Evolutionary conservation across 2,797 vertebrate genomes (phyloP).

Genomic region (Aotus griseimembra): DNA sequence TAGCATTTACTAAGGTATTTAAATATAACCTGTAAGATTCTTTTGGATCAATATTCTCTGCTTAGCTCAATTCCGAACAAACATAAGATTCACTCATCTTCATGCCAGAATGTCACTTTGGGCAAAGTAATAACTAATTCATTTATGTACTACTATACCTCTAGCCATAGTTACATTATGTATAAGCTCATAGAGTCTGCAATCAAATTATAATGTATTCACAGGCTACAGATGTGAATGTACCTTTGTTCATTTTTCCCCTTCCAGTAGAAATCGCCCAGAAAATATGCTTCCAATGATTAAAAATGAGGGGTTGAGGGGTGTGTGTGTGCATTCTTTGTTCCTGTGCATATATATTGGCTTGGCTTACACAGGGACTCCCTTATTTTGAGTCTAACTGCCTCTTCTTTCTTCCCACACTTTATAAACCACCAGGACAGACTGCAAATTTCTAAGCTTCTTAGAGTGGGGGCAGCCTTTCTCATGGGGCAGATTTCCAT

Average conservation of each 20-base stretch:
- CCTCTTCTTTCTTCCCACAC: not conserved
- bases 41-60: constrained; percentile 35
- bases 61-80: not conserved
- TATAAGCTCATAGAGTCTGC: not conserved
- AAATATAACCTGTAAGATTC: constrained; percentile 15
- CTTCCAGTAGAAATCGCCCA: not conserved
- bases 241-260: not conserved
- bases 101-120: not conserved
- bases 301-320: not conserved
- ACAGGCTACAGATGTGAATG: not conserved
- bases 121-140: constrained; percentile 16
- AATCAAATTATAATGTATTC: constrained; percentile 24
- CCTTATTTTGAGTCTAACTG: not conserved
- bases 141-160: not conserved
- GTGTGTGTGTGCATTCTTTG: not conserved
- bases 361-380: not conserved
- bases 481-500: not conserved
- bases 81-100: not conserved
- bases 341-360: not conserved
- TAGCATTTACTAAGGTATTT: not conserved
- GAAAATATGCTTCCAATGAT: not conserved
- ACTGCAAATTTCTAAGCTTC: not conserved
- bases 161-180: not conserved
- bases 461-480: not conserved
- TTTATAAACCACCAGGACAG: not conserved